phyloP scores from a whole-genome alignment of 2,888 invertebrate species.

The Crocallis elinguaria region DNA sequence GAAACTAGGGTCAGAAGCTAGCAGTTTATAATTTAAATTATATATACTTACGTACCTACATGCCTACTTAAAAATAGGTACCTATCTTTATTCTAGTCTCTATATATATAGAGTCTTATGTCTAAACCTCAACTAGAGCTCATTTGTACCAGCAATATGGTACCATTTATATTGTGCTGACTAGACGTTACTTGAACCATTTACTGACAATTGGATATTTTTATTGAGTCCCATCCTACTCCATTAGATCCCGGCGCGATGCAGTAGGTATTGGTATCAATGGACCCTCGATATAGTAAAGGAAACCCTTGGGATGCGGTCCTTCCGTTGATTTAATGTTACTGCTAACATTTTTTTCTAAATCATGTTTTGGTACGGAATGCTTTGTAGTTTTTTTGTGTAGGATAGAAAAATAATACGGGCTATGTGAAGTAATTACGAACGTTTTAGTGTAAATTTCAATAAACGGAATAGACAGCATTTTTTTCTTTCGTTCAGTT shows the following conservation, averaged over 20 bases:
- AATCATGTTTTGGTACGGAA: constrained; percentile 5
- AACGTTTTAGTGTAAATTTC: no score
- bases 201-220: constrained; percentile 24
- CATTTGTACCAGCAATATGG: constrained; percentile 16
- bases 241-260: constrained; percentile 10
- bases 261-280: constrained; percentile 4
- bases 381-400: not conserved
- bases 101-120: no score
- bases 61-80: no score
- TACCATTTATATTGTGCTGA: not conserved
- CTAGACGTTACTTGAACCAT: constrained; percentile 12
- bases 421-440: no score
- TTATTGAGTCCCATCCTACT: constrained; percentile 24
- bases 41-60: no score
- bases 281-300: constrained; percentile 4
- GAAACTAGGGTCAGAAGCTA: no score
- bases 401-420: no score
- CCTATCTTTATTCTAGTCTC: no score
- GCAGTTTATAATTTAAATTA: no score
- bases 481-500: no score
- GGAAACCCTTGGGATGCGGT: constrained; percentile 4
- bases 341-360: constrained; percentile 12
- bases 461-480: no score
- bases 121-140: not conserved
- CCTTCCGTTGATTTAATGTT: constrained; percentile 7